A percentile compares a stretch with the other conserved stretches of the same genome.
These are phyloP conservation scores for Cuniculus paca DNA, from an alignment of 2,797 vertebrate species.

Conservation along the genomic window DNA sequence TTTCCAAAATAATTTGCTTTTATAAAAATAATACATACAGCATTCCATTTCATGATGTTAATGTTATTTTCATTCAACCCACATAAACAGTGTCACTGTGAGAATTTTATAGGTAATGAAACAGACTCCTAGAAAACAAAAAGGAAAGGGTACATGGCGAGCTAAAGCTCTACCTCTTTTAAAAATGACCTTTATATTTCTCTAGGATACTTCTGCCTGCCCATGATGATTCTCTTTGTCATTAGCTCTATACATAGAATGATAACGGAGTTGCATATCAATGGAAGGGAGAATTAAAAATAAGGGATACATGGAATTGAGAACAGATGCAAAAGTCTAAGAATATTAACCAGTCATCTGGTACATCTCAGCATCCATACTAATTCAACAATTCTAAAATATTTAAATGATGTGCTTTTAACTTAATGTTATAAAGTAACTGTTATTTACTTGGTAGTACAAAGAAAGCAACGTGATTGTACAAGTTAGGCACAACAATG, in stretches of 20 bases:
- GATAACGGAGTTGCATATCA: not conserved
- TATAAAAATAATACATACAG: constrained; percentile 69
- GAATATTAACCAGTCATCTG: not conserved
- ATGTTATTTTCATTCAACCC: constrained; percentile 75
- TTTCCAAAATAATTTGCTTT: constrained; percentile 76
- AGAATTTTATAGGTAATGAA: constrained; percentile 70
- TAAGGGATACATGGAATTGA: not conserved
- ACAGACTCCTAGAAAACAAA: constrained; percentile 1
- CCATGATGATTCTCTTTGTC: not conserved
- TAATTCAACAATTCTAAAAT: not conserved
- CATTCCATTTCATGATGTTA: constrained; percentile 62
- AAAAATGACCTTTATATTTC: not conserved
- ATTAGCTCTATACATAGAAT: not conserved
- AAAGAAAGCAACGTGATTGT: not conserved
- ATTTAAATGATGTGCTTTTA: not conserved
- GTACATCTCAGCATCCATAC: not conserved
- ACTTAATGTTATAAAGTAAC: not conserved
- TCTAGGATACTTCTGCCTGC: not conserved
- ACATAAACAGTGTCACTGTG: constrained; percentile 55
- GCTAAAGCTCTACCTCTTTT: not conserved
- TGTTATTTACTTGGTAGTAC: not conserved
- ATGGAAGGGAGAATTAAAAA: not conserved
- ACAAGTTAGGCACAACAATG: not conserved
- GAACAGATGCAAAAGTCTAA: not conserved
- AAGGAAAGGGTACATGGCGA: not conserved